Evolutionary conservation across 2,113 vertebrate species (phyloP), one percentile per base, ranked within the genome.

Genomic region (Uria lomvia): DNA sequence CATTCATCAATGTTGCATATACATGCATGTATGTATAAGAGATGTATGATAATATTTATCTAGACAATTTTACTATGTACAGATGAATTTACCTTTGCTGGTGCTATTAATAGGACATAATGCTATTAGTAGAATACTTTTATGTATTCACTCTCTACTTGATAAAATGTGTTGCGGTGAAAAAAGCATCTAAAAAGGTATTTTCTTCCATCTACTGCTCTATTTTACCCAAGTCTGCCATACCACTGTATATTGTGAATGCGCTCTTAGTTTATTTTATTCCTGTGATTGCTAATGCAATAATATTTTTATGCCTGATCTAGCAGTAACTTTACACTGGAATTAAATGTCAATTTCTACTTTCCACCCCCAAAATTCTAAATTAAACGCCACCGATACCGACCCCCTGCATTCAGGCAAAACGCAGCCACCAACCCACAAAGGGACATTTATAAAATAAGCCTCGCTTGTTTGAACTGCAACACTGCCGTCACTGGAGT

Each of bases 401-500:
- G 36, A 93, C 91, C 92, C 75, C 88, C 77, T 85, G 59, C 82
- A 93, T 95, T 96, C 93, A 94, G 84, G 74, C 94, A 97, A 95
- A 93, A 95, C 11, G 49, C 72, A 97, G 90, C 92, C 89, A 94
- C 71, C 87, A 96, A 71, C 66, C 88, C 95, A 97, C 97, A 98
- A 98, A 97, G 92, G 94, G 93, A 98, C 97, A 97, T 97, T 98
- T 98, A 97, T 97, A 97, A 97, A 98, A 98, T 96, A 97, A 97
- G 92, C 87, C 71, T 75, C 50, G 78, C 95, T 97, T 98, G 79
- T 98, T 97, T 97, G 96, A 98, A 98, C 93, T 93, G 90, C 95
- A 98, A 94, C 88, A 86, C 52, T 96, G 95, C 97, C 86, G 47
- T 97, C 96, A 95, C 92, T 92, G 91, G 85, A 95, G 82, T 97